Conservation (phyloP, 2,113 vertebrate genomes). For the Rhinogobius similis region DNA sequence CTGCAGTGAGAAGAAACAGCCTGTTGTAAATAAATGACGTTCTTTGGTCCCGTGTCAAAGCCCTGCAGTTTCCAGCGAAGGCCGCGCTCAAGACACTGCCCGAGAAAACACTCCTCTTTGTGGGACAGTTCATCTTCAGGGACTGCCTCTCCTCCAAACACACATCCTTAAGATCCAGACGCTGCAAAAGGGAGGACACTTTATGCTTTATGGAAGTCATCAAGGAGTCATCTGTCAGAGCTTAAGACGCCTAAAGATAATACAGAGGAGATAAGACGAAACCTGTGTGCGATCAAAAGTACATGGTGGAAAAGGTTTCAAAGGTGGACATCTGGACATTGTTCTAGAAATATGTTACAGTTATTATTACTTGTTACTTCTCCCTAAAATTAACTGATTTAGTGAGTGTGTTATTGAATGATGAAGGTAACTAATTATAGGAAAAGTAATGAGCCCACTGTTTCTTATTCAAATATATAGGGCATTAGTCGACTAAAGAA, state of each 20-base stretch:
- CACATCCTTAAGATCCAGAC: not conserved
- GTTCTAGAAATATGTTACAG: no score
- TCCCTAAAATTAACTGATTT: no score
- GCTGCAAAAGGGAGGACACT: not conserved
- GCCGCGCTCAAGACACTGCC: not conserved
- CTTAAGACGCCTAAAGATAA: not conserved
- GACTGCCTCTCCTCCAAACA: not conserved
- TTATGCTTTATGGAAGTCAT: slow-evolving; percentile 6
- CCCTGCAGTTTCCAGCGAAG: not conserved
- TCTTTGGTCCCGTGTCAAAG: not conserved
- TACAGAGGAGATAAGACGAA: not conserved
- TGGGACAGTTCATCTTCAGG: not conserved
- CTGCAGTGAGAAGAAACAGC: not conserved
- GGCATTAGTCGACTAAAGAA: no score
- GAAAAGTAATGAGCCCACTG: no score
- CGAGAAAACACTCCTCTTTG: not conserved
- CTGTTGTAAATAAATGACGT: not conserved
- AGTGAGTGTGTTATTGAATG: no score
- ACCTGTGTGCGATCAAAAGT: no score
- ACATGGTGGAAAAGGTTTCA: no score
- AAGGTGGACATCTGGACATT: no score
- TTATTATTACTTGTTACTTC: no score
- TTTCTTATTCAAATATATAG: no score
- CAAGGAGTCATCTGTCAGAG: slow-evolving; percentile 2
- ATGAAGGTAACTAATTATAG: no score